phyloP scores from a whole-genome alignment of 2,888 invertebrate species.

The Trissoscelio sp. region DNA sequence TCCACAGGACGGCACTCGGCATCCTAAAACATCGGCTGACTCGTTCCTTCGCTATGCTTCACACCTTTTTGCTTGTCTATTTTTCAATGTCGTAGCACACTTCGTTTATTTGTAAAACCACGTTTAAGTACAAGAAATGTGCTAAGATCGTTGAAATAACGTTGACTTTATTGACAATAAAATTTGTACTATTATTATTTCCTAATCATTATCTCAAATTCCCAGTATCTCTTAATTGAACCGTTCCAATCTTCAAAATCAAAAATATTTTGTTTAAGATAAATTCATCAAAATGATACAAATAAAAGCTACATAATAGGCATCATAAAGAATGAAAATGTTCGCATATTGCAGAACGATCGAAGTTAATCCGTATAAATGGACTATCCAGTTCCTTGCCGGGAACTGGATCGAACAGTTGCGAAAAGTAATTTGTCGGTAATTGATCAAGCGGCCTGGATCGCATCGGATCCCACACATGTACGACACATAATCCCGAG shows the following conservation, averaged over 20 bases:
- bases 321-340: constrained; percentile 14
- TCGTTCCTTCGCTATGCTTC: constrained; percentile 38
- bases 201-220: no score
- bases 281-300: no score
- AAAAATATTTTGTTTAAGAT: no score
- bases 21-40: constrained; percentile 57
- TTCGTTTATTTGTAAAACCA: constrained; percentile 46
- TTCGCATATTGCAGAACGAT: constrained; percentile 8
- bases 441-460: constrained; percentile 58
- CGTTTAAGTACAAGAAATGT: constrained; percentile 14
- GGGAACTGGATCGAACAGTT: constrained; percentile 52
- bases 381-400: constrained; percentile 51
- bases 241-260: no score
- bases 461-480: constrained; percentile 41
- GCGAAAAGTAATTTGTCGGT: constrained; percentile 65
- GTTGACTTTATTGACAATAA: background rate
- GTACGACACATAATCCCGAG: constrained; percentile 65
- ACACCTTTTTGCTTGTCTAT: constrained; percentile 48
- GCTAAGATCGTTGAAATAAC: background rate
- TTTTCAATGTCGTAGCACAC: constrained; percentile 39
- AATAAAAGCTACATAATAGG: constrained; percentile 7
- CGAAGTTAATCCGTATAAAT: constrained; percentile 56
- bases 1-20: constrained; percentile 69
- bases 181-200: background rate
- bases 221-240: no score